Conservation (phyloP, 2,113 vertebrate species). For the Xyliphius kryptos region DNA sequence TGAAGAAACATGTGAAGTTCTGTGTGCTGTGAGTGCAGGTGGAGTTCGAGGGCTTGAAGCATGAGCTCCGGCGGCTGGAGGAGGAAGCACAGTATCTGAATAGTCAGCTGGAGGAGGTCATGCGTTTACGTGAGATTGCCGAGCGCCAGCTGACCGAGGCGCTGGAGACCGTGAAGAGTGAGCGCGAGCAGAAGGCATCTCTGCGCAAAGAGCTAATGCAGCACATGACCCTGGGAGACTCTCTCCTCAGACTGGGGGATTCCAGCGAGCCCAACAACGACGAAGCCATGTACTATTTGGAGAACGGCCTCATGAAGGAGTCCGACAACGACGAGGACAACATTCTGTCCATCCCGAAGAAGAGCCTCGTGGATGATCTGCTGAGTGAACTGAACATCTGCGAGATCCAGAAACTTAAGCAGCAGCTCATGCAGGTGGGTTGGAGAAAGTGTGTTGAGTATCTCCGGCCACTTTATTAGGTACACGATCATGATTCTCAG, state of each 20-base stretch:
- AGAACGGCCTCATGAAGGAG: conserved; percentile 77
- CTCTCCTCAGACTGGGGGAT: conserved; percentile 80
- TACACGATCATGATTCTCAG: no score
- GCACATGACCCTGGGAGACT: conserved; percentile 93
- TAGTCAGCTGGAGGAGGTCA: conserved; percentile 90
- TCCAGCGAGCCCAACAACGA: conserved; percentile 83
- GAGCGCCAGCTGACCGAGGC: conserved; percentile 92
- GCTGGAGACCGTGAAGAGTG: conserved; percentile 88
- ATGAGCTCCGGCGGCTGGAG: conserved; percentile 91
- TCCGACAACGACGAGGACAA: conserved; percentile 64
- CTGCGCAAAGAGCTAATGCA: conserved; percentile 94
- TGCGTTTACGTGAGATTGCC: conserved; percentile 87
- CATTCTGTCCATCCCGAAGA: conserved; percentile 69
- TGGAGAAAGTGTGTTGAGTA: no score
- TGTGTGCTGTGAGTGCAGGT: conserved; percentile 68
- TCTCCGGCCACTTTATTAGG: no score
- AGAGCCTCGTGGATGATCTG: conserved; percentile 91
- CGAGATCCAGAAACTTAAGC: conserved; percentile 97
- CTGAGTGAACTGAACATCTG: conserved; percentile 96
- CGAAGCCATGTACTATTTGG: conserved; percentile 81
- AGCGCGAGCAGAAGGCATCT: conserved; percentile 90
- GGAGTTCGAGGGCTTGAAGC: conserved; percentile 95
- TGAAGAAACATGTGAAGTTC: no score
- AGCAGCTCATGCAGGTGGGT: conserved; percentile 87
- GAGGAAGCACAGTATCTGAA: conserved; percentile 90